phyloP scores from a whole-genome alignment of 2,888 invertebrate genomes.

The Bombylius major region DNA sequence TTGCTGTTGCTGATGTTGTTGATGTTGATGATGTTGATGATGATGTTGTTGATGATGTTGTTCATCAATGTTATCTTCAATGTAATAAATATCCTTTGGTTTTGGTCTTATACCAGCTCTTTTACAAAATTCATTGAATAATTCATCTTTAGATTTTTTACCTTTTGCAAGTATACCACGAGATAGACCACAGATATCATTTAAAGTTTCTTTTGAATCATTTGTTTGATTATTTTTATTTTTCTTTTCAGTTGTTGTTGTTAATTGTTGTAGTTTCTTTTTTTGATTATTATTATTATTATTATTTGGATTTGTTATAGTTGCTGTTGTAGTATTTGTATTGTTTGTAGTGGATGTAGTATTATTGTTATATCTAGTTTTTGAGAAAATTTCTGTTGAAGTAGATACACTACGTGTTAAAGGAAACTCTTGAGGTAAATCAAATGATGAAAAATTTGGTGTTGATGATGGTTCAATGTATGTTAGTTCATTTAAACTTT shows the following conservation, averaged over 20 bases:
- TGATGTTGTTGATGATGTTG: slow-evolving; percentile 12
- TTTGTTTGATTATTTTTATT: slow-evolving; percentile 14
- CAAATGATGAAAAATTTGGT: slow-evolving; percentile 15
- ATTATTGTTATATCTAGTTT: background rate
- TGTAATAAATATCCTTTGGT: slow-evolving; percentile 35
- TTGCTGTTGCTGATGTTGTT: slow-evolving; percentile 14
- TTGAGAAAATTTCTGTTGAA: slow-evolving; percentile 30
- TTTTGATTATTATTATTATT: background rate
- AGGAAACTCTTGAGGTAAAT: slow-evolving; percentile 29
- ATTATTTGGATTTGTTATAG: slow-evolving; percentile 18
- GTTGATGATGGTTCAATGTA: slow-evolving; percentile 26
- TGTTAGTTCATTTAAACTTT: slow-evolving; percentile 32
- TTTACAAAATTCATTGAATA: slow-evolving; percentile 35
- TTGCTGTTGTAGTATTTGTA: slow-evolving; percentile 29
- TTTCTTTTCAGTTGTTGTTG: slow-evolving; percentile 5
- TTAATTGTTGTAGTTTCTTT: background rate
- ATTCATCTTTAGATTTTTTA: slow-evolving; percentile 33
- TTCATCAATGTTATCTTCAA: slow-evolving; percentile 17
- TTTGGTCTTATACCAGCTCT: slow-evolving; percentile 30
- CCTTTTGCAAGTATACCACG: slow-evolving; percentile 20
- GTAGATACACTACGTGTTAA: slow-evolving; percentile 35
- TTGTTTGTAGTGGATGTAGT: background rate
- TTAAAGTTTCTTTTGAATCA: slow-evolving; percentile 10
- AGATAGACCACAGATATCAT: slow-evolving; percentile 28
- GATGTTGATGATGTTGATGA: slow-evolving; percentile 13